Base-by-base conservation (phyloP, 2,113 vertebrate genomes). In the Cebidichthys violaceus region DNA sequence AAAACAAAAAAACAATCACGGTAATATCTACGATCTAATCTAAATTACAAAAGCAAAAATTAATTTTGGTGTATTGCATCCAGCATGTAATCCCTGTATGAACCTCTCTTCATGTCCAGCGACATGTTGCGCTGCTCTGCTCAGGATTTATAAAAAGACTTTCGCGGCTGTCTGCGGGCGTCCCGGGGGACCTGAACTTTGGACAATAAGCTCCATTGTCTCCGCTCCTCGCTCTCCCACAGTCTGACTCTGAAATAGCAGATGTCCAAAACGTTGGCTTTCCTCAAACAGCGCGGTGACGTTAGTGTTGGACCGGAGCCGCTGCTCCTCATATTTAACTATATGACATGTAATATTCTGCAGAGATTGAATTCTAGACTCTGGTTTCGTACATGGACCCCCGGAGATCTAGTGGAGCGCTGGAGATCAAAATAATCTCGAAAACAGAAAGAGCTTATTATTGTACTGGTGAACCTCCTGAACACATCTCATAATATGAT, bases 151-250 rank as follows among this genome's bases (percentile, higher is more conserved):
- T 88, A 91, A 92, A 92, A 92, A 92, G 89, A 91, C 74, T 88
- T 90, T 86, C 69, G 79, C 13, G 81, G 75, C 77, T 14, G 81
- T 83, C 82, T 81, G 62, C 13, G 10, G 75, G 62, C 15, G 33
- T 88, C 86, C 81, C 93, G 52, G 70, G 88, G 83, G 90, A 85
- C 61, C 71, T 80, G 70, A 47, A 72, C 83, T 62, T 52, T 65
- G 74, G 86, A 94, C 93, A 94, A 92, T 92, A 20, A 82, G 66
- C 79, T 79, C 92, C 62, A 93, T 91, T 94, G 92, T 95, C 85
- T 94, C 66, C 0, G 17, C 74, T 70, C 39, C 9, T 68, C 60
- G 14, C 68, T 84, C 81, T 83, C 75, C 88, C 87, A 67, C 87
- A 87, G 85, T 47, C 84, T 72, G 80, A 86, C 82, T 55, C 85